Evolutionary conservation across 2,113 vertebrate genomes (phyloP).

Genomic region (Galeopterus variegatus): DNA sequence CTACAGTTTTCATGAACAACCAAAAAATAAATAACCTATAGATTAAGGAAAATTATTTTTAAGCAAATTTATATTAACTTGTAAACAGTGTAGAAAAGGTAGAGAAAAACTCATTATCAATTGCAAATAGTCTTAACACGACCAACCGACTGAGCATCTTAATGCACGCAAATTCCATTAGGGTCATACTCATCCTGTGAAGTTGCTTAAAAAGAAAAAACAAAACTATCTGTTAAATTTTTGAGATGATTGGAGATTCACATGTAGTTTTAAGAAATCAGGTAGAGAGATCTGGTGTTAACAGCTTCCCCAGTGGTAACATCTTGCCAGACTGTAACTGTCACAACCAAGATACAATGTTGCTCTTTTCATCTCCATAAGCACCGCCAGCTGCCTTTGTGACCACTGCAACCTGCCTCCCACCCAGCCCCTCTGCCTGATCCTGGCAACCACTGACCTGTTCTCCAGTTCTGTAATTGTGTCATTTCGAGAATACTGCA

Average conservation of each 20-base stretch:
- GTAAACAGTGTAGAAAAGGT: not conserved
- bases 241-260: too few species aligned
- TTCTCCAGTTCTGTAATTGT: too few species aligned
- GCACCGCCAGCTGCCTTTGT: too few species aligned
- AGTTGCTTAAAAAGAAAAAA: not conserved
- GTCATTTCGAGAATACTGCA: too few species aligned
- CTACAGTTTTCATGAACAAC: not conserved
- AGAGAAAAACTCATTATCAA: not conserved
- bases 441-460: not conserved
- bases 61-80: not conserved
- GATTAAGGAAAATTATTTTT: not conserved
- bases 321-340: not conserved
- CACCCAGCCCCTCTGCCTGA: too few species aligned
- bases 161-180: not conserved
- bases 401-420: not conserved
- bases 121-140: not conserved
- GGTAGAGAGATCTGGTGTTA: not conserved
- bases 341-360: too few species aligned
- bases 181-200: not conserved
- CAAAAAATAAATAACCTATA: not conserved
- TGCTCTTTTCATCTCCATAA: too few species aligned
- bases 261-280: not conserved
- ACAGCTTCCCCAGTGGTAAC: not conserved
- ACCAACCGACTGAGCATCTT: not conserved
- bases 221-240: too few species aligned